phyloP scores from a whole-genome alignment of 2,888 invertebrate species.

The Anorthoa munda region DNA sequence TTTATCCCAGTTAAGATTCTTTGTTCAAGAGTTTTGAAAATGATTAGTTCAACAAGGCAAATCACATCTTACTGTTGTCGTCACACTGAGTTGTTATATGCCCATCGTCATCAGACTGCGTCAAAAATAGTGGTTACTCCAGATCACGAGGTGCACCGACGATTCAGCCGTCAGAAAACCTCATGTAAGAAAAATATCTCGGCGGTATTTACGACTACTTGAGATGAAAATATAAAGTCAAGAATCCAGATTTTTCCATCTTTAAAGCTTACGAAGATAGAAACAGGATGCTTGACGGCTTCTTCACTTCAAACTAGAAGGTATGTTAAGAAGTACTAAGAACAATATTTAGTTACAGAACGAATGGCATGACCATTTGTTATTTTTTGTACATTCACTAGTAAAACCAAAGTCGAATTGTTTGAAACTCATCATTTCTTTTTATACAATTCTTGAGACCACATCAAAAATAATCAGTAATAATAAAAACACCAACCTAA shows the following conservation, averaged over 20 bases:
- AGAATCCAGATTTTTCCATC: conserved; percentile 17
- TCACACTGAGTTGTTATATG: background rate
- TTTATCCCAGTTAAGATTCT: too few species aligned
- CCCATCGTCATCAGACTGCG: background rate
- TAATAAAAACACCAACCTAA: background rate
- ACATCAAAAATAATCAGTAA: background rate
- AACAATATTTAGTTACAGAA: background rate
- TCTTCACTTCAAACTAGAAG: conserved; percentile 24
- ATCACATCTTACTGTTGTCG: too few species aligned
- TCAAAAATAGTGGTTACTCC: too few species aligned
- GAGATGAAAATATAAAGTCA: conserved; percentile 28
- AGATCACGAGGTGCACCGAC: background rate
- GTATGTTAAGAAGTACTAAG: conserved; percentile 13
- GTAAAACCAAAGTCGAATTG: background rate
- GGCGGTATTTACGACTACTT: background rate
- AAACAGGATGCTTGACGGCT: conserved; percentile 30
- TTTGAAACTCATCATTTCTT: background rate
- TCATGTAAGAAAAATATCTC: background rate
- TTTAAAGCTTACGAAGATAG: conserved; percentile 11
- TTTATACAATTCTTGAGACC: background rate
- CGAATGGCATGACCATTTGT: too few species aligned
- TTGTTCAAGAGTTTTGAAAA: background rate
- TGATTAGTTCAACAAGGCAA: background rate
- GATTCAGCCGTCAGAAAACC: background rate
- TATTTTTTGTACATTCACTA: background rate